phyloP scores from a whole-genome alignment of 2,888 invertebrate genomes.

The Lasioglossum calceatum region DNA sequence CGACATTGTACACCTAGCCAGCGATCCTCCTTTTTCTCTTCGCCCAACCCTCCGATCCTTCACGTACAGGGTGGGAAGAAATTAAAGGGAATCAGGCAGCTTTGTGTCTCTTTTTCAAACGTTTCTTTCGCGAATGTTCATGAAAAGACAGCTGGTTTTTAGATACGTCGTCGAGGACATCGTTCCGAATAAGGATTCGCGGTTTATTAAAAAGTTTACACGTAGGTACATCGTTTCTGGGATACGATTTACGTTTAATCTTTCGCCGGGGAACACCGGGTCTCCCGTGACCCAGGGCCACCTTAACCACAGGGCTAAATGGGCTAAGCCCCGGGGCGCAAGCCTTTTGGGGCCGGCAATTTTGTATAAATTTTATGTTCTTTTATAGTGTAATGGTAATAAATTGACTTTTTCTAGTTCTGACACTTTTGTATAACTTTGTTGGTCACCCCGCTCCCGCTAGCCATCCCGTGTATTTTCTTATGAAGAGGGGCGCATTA shows the following conservation, averaged over 20 bases:
- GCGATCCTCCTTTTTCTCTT: slow-evolving; percentile 33
- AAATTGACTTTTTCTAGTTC: no score
- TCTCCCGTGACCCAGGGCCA: background rate
- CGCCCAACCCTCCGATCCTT: background rate
- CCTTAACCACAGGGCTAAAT: no score
- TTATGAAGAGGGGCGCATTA: no score
- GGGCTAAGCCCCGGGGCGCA: no score
- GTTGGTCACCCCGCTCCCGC: no score
- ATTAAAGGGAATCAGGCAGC: background rate
- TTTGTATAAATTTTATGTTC: no score
- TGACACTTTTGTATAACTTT: no score
- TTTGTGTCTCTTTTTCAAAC: background rate
- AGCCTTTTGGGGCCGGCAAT: no score
- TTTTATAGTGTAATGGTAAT: no score
- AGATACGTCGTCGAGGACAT: background rate
- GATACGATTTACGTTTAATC: background rate
- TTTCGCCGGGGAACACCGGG: background rate
- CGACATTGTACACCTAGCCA: slow-evolving; percentile 29
- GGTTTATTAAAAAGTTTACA: background rate
- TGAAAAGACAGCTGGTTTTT: background rate
- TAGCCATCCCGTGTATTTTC: no score
- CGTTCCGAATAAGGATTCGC: background rate
- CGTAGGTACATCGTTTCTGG: background rate
- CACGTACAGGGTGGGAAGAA: background rate
- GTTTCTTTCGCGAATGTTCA: background rate